Evolutionary conservation across 2,797 vertebrate genomes (phyloP).

Genomic region (Myotis myotis): DNA sequence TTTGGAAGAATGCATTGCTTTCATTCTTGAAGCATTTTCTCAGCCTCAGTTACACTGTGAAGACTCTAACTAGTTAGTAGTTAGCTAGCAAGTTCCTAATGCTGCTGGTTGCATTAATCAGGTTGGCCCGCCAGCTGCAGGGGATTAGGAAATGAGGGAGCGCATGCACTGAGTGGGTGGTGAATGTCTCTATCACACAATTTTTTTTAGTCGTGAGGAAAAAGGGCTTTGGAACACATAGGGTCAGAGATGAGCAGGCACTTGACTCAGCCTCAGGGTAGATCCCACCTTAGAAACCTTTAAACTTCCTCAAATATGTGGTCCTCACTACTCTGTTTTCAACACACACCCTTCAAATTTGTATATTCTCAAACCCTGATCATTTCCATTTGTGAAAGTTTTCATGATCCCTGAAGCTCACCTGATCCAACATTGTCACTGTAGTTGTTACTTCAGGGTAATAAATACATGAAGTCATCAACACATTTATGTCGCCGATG

Average conservation of each 20-base stretch:
- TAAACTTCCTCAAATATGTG: not conserved
- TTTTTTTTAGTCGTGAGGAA: not conserved
- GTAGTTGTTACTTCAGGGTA: not conserved
- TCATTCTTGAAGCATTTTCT: not conserved
- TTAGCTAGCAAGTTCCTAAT: not conserved
- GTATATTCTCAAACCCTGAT: not conserved
- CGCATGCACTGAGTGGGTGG: accelerated
- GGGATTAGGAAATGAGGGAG: not conserved
- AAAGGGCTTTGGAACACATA: not conserved
- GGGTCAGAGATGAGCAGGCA: not conserved
- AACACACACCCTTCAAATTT: not conserved
- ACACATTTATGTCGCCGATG: not conserved
- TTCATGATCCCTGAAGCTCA: not conserved
- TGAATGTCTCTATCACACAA: not conserved
- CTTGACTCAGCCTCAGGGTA: not conserved
- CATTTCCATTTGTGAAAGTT: not conserved
- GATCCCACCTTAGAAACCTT: not conserved
- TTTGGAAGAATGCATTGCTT: not conserved
- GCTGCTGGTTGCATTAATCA: not conserved
- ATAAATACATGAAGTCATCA: not conserved
- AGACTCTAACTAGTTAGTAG: not conserved
- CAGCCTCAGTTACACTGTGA: not conserved
- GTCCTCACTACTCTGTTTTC: not conserved
- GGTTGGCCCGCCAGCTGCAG: not conserved
- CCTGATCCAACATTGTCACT: not conserved